Percentiles rank a stretch among this genome's conserved stretches.
phyloP scores from a whole-genome alignment of 2,797 vertebrate species.

The Linurgus olivaceus region DNA sequence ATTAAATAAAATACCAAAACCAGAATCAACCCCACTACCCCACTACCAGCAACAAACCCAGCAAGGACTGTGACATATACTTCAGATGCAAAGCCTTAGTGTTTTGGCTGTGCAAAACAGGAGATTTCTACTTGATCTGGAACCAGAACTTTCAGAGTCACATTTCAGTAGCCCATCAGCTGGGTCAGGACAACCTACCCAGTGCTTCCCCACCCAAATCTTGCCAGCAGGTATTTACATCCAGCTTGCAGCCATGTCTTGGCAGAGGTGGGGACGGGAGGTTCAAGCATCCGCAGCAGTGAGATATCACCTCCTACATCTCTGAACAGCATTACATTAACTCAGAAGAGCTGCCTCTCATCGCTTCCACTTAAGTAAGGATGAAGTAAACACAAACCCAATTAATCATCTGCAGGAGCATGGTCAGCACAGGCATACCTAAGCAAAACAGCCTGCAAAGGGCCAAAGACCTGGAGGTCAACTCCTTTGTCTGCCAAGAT shows the following conservation, averaged over 20 bases:
- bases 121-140: not conserved
- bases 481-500: not conserved
- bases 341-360: not conserved
- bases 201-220: not conserved
- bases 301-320: not conserved
- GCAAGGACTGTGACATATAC: not conserved
- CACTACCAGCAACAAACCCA: not conserved
- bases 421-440: not conserved
- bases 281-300: not conserved
- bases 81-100: not conserved
- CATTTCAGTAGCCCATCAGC: not conserved
- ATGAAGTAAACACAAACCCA: not conserved
- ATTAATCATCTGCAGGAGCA: not conserved
- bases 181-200: not conserved
- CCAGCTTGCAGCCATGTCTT: not conserved
- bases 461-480: not conserved
- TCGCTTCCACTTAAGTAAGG: not conserved
- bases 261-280: not conserved
- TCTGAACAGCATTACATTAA: not conserved
- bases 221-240: not conserved
- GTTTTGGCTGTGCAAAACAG: not conserved
- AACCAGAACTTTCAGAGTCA: not conserved
- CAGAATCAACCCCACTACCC: fast-evolving
- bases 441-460: not conserved
- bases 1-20: not conserved